Base-by-base conservation (phyloP, 1,140 invertebrate genomes). In the Pseudomyrmex cubaensis region DNA sequence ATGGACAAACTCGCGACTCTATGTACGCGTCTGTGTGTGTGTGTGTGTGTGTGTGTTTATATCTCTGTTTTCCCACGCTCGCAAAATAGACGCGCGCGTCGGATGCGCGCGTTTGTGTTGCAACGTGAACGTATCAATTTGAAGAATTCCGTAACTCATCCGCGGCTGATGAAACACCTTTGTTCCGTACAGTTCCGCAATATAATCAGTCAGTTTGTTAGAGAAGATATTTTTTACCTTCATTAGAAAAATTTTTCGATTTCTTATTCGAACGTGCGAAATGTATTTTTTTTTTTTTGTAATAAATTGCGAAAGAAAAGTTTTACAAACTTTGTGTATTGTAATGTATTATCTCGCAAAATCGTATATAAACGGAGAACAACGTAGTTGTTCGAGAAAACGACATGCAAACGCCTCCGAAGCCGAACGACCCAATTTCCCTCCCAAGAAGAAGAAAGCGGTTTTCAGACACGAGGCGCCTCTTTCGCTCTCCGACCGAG, bases 401-500 rank as follows among this genome's bases (percentile, higher is more conserved):
- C 35, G 13, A 66, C 20, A 9, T 46, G 64, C 5, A 50, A 67
- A 48, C 17, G 48, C 5, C 2, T n/a, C 2, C 25, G 20, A 50
- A 50, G 35, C 20, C 46, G 46, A 56, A 56, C 50, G 56, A 75
- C 10, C 25, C 52, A 59, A 75, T 83, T 80, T 35, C 35, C 77
- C 59, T n/a, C 12, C 1, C n/a, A 69, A 82, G 25, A 44, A 61
- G 35, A 17, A 66, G 52, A 66, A 87, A 87, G 83, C 85, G 85
- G 76, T 87, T 87, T 61, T 35, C 35, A 35, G 35, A 35, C 59
- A 25, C 52, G 46, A 13, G 48, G 61, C 20, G 35, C 5, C 35
- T 54, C 83, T 87, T 87, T 88, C 83, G 13, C 86, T 73, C 13
- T 77, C 61, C 25, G 5, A 44, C 46, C 22, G 17, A 77, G 56